phyloP scores from a whole-genome alignment of 1,140 invertebrate species.

The Zaprionus capensis region DNA sequence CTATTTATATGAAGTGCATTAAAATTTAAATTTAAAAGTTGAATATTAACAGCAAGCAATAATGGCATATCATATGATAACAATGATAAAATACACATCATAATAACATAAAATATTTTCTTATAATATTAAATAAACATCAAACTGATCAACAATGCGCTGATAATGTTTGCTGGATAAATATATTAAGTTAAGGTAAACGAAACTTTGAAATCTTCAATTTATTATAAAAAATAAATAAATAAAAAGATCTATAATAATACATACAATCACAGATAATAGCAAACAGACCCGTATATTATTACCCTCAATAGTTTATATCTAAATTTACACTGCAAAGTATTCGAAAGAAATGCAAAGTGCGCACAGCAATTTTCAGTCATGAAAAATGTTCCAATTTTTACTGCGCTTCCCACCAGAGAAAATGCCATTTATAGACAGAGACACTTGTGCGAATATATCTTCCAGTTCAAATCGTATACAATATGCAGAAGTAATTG shows the following conservation, averaged over 20 bases:
- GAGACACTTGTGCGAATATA: slow-evolving; percentile 10
- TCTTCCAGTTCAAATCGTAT: slow-evolving; percentile 17
- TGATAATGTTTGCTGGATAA: neutral
- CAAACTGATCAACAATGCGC: neutral
- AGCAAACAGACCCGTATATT: neutral
- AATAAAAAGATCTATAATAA: neutral
- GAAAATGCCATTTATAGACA: neutral
- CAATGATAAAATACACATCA: neutral
- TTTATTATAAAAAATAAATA: neutral
- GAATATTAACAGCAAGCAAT: neutral
- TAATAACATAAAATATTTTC: neutral
- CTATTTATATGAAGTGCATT: neutral
- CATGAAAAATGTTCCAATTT: neutral
- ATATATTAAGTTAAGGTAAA: neutral
- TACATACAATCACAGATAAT: neutral
- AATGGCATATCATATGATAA: neutral
- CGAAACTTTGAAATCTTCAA: neutral
- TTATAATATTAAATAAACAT: no score
- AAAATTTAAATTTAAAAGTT: neutral
- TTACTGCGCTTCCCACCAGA: neutral
- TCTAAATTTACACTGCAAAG: neutral
- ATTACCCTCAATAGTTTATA: neutral
- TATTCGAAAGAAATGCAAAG: neutral
- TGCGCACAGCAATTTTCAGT: neutral
- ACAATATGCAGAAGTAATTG: slow-evolving; percentile 15